Conservation (phyloP, 2,888 invertebrate species). For the Caenorhabditis doughertyi region DNA sequence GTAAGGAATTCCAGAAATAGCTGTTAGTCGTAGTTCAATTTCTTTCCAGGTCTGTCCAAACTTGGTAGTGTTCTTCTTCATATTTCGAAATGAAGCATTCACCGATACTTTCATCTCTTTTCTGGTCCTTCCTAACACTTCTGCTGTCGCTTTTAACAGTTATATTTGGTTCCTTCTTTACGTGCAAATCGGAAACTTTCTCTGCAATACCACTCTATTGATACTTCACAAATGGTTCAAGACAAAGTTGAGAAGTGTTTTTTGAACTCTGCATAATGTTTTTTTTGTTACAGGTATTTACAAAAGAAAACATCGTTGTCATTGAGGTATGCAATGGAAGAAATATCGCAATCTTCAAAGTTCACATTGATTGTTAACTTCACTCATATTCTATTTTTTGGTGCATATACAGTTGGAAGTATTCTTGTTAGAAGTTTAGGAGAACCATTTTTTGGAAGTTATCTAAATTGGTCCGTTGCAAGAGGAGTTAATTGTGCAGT, state of each 20-base stretch:
- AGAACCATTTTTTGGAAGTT: constrained; percentile 34
- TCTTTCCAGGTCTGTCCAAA: constrained; percentile 25
- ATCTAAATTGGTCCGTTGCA: constrained; percentile 41
- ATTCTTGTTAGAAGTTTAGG: constrained; percentile 45
- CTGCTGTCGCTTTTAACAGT: constrained; percentile 26
- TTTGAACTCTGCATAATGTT: neutral
- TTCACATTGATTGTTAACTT: constrained; percentile 52
- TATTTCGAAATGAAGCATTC: constrained; percentile 49
- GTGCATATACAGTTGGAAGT: constrained; percentile 31
- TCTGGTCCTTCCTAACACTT: constrained; percentile 29
- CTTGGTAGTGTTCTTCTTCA: constrained; percentile 1
- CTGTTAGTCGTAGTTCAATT: neutral
- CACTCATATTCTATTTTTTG: constrained; percentile 45
- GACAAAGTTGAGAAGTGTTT: neutral
- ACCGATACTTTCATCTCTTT: constrained; percentile 38
- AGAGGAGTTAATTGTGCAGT: constrained; percentile 49
- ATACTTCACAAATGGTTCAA: constrained; percentile 22
- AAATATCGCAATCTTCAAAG: constrained; percentile 44
- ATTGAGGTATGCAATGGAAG: constrained; percentile 45
- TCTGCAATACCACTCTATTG: constrained; percentile 28
- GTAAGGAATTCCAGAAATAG: neutral
- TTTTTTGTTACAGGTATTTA: constrained; percentile 12
- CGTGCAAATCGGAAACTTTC: constrained; percentile 31
- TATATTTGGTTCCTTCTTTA: constrained; percentile 37
- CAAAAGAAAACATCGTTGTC: constrained; percentile 26